Conservation (phyloP, 2,888 invertebrate species). For the Xanthia togata region DNA sequence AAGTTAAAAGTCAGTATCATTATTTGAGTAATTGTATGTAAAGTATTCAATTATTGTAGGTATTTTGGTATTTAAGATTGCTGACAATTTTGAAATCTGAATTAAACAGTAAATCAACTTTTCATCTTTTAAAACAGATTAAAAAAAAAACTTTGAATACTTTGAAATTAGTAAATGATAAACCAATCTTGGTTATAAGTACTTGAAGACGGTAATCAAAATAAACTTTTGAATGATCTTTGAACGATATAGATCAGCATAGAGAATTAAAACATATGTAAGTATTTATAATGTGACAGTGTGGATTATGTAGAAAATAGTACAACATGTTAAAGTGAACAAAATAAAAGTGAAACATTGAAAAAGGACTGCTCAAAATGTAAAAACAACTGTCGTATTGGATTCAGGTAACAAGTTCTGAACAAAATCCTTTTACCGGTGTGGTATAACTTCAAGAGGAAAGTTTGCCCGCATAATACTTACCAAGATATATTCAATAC, state of each 20-base stretch:
- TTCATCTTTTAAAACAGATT: neutral
- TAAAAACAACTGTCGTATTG: slow-evolving; percentile 24
- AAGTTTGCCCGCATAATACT: slow-evolving; percentile 58
- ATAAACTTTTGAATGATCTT: neutral
- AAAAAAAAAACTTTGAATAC: neutral
- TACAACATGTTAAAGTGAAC: slow-evolving; percentile 13
- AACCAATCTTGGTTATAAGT: neutral
- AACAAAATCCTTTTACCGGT: slow-evolving; percentile 17
- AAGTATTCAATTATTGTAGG: neutral
- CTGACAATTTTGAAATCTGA: neutral
- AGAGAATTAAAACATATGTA: neutral
- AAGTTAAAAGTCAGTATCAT: slow-evolving; percentile 1
- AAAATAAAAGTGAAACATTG: slow-evolving; percentile 29
- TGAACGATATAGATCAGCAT: neutral
- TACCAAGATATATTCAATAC: slow-evolving; percentile 47
- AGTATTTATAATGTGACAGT: neutral
- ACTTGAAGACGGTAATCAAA: neutral
- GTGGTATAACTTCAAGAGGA: slow-evolving; percentile 28
- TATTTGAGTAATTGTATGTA: neutral
- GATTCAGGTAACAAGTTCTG: slow-evolving; percentile 47
- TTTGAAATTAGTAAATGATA: neutral
- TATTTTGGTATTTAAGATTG: neutral
- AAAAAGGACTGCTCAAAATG: slow-evolving; percentile 12
- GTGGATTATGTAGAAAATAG: neutral
- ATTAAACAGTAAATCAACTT: neutral